These are phyloP conservation scores for Pocota personata DNA, from an alignment of 2,888 invertebrate genomes.

Conservation along the genomic window DNA sequence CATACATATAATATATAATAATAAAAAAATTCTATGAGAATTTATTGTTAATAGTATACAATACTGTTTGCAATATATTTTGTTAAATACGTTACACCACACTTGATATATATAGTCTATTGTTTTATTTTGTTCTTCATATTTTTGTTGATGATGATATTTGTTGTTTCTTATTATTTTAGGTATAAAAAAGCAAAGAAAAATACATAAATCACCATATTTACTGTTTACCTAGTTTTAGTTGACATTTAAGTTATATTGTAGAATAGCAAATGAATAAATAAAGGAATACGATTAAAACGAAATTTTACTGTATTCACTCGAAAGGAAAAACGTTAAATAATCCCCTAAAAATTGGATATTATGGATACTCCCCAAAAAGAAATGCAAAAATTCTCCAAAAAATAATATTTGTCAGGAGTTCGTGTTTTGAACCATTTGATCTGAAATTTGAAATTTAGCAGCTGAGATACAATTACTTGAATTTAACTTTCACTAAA, in stretches of 20 bases:
- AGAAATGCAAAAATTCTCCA: background rate
- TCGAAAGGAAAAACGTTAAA: too few species aligned
- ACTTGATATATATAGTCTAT: slow-evolving; percentile 9
- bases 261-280: slow-evolving; percentile 49
- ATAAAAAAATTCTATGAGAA: slow-evolving; percentile 48
- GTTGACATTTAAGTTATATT: slow-evolving; percentile 48
- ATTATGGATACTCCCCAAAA: too few species aligned
- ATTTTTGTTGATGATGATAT: slow-evolving; percentile 23
- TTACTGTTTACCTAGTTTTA: slow-evolving; percentile 54
- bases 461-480: too few species aligned
- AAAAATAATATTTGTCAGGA: too few species aligned
- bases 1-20: slow-evolving; percentile 26
- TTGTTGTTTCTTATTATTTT: slow-evolving; percentile 38
- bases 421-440: too few species aligned
- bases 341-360: too few species aligned
- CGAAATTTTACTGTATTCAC: background rate
- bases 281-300: slow-evolving; percentile 54
- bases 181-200: slow-evolving; percentile 12
- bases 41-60: slow-evolving; percentile 42
- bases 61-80: slow-evolving; percentile 20
- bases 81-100: slow-evolving; percentile 35
- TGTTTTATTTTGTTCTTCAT: slow-evolving; percentile 7
- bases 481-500: too few species aligned
- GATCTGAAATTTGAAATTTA: too few species aligned
- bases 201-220: slow-evolving; percentile 33